phyloP scores from a whole-genome alignment of 2,113 vertebrate species.

The Plecturocebus donacophilus region DNA sequence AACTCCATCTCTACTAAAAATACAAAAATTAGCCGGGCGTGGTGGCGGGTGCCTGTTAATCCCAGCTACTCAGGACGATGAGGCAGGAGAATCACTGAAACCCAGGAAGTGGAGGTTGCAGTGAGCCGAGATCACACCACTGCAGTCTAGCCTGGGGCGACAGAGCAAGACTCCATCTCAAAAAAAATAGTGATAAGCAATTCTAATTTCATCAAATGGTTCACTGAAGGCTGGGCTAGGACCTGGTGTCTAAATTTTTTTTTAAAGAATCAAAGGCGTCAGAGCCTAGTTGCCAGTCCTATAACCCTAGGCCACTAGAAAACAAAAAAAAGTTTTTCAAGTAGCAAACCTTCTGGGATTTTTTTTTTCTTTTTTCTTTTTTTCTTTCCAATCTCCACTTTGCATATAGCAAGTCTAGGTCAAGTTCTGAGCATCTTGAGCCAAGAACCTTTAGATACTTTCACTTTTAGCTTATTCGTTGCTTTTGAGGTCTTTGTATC shows the following conservation, averaged over 20 bases:
- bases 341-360: background rate
- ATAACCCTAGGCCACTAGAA: background rate
- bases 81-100: no score
- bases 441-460: background rate
- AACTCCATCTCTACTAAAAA: no score
- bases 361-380: no score
- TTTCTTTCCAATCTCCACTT: no score
- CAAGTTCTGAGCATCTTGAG: background rate
- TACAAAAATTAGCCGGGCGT: no score
- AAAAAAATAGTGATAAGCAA: background rate
- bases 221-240: background rate
- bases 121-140: no score
- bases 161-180: no score
- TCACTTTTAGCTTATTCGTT: background rate
- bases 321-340: slow-evolving; percentile 21
- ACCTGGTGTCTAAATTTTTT: background rate
- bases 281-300: background rate
- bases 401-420: background rate
- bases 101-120: no score
- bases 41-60: no score
- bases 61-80: no score
- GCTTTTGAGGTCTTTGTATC: background rate
- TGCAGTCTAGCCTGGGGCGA: no score
- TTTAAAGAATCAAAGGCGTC: background rate
- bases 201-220: background rate